These are phyloP conservation scores for Diplazon laetatorius DNA, from an alignment of 2,888 invertebrate genomes.

Conservation along the genomic window DNA sequence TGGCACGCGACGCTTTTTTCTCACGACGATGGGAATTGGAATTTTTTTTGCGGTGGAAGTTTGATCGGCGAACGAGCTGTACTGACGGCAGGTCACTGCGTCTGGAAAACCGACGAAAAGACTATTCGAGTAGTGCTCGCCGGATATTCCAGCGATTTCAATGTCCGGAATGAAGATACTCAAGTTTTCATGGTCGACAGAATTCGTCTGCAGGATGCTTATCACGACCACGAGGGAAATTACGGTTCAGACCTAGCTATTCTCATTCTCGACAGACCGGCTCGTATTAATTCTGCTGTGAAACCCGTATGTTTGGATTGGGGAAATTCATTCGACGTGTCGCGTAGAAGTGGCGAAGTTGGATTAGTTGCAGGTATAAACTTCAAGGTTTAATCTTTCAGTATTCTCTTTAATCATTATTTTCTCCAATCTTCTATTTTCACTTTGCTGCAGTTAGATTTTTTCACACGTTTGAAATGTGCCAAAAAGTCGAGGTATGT, in stretches of 20 bases:
- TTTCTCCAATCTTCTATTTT: neutral
- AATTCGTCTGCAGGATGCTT: constrained; percentile 82
- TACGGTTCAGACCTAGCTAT: constrained; percentile 85
- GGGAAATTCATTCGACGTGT: constrained; percentile 65
- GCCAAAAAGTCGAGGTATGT: too few relatives aligned
- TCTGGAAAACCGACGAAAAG: constrained; percentile 78
- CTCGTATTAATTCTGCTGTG: constrained; percentile 81
- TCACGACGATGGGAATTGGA: constrained; percentile 80
- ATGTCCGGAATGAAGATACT: constrained; percentile 70
- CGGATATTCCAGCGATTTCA: constrained; percentile 78
- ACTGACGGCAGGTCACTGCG: constrained; percentile 83
- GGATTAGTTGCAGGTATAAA: constrained; percentile 72
- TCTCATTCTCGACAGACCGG: constrained; percentile 81
- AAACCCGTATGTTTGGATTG: constrained; percentile 84
- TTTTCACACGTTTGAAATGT: too few relatives aligned
- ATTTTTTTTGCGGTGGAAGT: constrained; percentile 85
- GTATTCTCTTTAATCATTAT: neutral
- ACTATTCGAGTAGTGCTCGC: constrained; percentile 78
- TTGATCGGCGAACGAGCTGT: constrained; percentile 83
- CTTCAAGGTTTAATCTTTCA: neutral
- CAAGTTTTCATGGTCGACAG: constrained; percentile 80
- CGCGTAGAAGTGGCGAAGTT: constrained; percentile 64
- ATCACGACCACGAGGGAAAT: constrained; percentile 83
- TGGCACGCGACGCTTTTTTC: constrained; percentile 85
- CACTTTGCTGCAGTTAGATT: too few relatives aligned